These are phyloP conservation scores for Ramphastos sulfuratus DNA, from an alignment of 2,113 vertebrate genomes.

Conservation along the genomic window DNA sequence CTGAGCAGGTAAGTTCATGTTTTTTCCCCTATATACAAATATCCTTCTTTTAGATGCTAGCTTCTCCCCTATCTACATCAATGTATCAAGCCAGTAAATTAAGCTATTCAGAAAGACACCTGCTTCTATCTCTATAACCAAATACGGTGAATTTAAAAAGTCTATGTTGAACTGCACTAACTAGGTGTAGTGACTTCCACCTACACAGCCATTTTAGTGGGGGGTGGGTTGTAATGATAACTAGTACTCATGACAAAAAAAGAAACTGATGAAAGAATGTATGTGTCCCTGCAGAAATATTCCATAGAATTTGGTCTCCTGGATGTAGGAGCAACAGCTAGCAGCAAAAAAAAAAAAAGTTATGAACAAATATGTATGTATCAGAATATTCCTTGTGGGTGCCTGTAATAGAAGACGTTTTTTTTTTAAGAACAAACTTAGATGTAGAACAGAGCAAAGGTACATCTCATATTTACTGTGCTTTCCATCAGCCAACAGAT, in stretches of 20 bases:
- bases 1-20: not conserved
- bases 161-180: not conserved
- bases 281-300: not conserved
- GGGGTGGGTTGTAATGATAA: not conserved
- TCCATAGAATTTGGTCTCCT: not conserved
- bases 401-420: not conserved
- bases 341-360: not conserved
- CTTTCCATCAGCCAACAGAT: not conserved
- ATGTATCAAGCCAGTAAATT: not conserved
- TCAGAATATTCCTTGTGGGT: not conserved
- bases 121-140: not conserved
- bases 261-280: not conserved
- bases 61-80: not conserved
- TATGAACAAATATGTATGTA: not conserved
- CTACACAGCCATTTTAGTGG: not conserved
- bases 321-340: not conserved
- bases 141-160: not conserved
- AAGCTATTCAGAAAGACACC: not conserved
- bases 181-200: not conserved
- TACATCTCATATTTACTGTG: not conserved
- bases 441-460: not conserved
- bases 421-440: not conserved
- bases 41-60: not conserved
- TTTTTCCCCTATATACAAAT: not conserved
- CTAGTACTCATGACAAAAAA: not conserved